Conservation (phyloP, 2,113 vertebrate species). For the Hippoglossus stenolepis region DNA sequence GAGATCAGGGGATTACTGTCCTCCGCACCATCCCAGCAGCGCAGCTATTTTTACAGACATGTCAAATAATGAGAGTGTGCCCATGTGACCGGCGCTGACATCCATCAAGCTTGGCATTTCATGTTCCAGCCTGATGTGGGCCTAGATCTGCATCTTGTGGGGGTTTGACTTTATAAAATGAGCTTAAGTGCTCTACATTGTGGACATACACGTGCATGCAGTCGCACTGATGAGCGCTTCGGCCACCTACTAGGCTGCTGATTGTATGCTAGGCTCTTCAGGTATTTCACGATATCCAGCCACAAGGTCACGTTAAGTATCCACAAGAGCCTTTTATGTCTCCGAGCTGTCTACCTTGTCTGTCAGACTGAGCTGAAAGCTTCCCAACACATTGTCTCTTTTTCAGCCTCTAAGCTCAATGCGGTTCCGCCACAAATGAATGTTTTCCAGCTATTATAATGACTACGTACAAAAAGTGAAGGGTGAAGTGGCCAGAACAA, state of each 20-base stretch:
- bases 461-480: conserved; percentile 11
- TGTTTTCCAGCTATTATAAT: conserved; percentile 54
- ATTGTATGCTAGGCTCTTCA: background rate
- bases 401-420: conserved; percentile 13
- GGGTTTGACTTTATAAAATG: conserved; percentile 3
- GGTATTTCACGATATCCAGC: conserved; percentile 21
- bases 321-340: conserved; percentile 24
- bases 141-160: background rate
- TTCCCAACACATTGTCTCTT: conserved; percentile 9
- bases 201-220: conserved; percentile 6
- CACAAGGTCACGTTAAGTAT: conserved; percentile 15
- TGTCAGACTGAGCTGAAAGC: background rate
- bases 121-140: conserved; percentile 28
- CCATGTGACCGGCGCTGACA: conserved; percentile 56
- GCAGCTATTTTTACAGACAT: conserved; percentile 68
- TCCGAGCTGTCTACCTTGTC: conserved; percentile 26
- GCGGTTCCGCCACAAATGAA: conserved; percentile 27
- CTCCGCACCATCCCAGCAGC: conserved; percentile 39
- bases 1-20: conserved; percentile 78
- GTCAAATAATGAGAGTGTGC: conserved; percentile 65
- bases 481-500: conserved; percentile 24
- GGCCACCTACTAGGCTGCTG: background rate
- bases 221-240: background rate
- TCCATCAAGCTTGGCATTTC: conserved; percentile 48
- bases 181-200: conserved; percentile 24